Base-by-base conservation (phyloP, 2,113 vertebrate species). In the Amblyornis subalaris region DNA sequence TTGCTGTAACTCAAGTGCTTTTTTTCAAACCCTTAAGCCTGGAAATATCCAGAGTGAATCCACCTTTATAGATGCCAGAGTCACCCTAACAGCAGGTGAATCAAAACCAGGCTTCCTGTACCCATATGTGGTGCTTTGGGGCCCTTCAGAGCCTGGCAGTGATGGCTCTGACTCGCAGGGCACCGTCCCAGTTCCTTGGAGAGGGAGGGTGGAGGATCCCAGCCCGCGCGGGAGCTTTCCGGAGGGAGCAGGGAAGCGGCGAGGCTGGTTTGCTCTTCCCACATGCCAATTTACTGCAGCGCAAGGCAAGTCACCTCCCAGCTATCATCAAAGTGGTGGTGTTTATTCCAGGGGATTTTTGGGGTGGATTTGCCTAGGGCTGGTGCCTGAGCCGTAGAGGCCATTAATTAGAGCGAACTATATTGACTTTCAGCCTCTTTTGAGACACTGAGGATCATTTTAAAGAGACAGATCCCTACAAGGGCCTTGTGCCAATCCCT, bases 281-380 rank as follows among this genome's bases (percentile, higher is more conserved):
- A 89, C 89, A 33, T 72, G 62, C 48, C 89, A 74, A 85, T 88
- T 92, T 83, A 73, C 64, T 66, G 33, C 9, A 93, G 70, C 1
- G 1, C 29, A 54, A 70, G 42, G 79, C 83, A 91, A 83, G 90
- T 93, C 94, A 42, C 90, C 93, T 84, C 76, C 55, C 29, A 74
- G 8, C 80, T 89, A 87, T 87, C 88, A 88, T 95, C 93, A 90
- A 88, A 88, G 88, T 29, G n/a, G 13, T 55, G 23, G 42, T 74
- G 75, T 54, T 94, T 94, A 78, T 93, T 94, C 90, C 79, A 91
- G 92, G 90, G 85, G 85, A 94, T 95, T 95, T 94, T 93, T 62
- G 78, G 85, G 91, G 64, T 91, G 85, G 84, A 74, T 96, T 93
- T 77, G 93, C 94, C 95, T 80, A 70, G 60, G 88, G 91, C 93